Percentiles rank a stretch among this genome's conserved stretches.
phyloP scores from a whole-genome alignment of 2,888 invertebrate genomes.

The Nomada flava region DNA sequence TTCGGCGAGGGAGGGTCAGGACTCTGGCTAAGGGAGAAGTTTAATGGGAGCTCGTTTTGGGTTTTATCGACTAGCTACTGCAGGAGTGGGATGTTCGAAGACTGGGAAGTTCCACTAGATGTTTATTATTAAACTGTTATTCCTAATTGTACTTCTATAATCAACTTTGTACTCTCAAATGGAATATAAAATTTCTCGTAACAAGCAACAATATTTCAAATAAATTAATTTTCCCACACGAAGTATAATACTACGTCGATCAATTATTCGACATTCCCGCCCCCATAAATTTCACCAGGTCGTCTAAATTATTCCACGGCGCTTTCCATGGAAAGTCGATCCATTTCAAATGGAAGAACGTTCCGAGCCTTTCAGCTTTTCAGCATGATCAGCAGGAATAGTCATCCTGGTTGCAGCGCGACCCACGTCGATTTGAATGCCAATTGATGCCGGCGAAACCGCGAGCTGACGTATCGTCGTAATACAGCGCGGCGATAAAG shows the following conservation, averaged over 20 bases:
- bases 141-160: no score
- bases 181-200: no score
- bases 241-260: neutral
- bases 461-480: constrained; percentile 76
- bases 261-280: neutral
- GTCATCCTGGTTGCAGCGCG: constrained; percentile 55
- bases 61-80: no score
- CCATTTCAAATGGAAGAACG: neutral
- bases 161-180: no score
- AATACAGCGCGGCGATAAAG: constrained; percentile 72
- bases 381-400: constrained; percentile 39
- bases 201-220: neutral
- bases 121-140: no score
- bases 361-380: constrained; percentile 13
- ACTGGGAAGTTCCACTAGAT: no score
- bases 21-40: no score
- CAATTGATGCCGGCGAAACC: constrained; percentile 80
- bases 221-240: neutral
- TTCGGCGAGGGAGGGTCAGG: no score
- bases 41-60: no score
- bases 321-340: neutral
- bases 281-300: neutral
- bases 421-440: constrained; percentile 78
- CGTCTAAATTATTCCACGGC: neutral
- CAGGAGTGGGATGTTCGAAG: no score